These are phyloP conservation scores for Cephalotes varians DNA, from an alignment of 2,888 invertebrate species.

Conservation along the genomic window DNA sequence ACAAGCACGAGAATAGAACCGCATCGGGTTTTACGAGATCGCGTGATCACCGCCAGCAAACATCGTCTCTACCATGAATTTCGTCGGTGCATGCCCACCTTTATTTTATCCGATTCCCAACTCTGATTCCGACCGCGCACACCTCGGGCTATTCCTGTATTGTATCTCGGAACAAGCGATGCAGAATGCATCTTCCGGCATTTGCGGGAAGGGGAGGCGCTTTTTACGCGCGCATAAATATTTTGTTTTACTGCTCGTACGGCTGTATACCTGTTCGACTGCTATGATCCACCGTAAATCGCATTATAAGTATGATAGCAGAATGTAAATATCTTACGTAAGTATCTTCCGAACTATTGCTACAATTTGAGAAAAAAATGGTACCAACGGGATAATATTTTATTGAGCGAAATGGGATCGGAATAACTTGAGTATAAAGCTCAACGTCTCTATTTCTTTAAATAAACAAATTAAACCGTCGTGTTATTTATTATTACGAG, in stretches of 20 bases:
- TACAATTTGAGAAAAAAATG: constrained; percentile 23
- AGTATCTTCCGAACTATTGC: constrained; percentile 7
- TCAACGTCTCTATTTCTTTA: not conserved
- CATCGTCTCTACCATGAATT: constrained; percentile 80
- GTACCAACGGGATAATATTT: not conserved
- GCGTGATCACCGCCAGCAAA: constrained; percentile 80
- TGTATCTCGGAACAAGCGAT: constrained; percentile 30
- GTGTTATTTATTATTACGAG: not conserved
- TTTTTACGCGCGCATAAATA: constrained; percentile 52
- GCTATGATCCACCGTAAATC: constrained; percentile 38
- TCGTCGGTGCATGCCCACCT: constrained; percentile 71
- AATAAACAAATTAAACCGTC: not conserved
- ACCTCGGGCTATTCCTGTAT: constrained; percentile 20
- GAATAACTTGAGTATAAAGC: not conserved
- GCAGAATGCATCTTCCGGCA: constrained; percentile 39
- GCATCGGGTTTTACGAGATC: constrained; percentile 81
- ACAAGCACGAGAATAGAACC: constrained; percentile 83
- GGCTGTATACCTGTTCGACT: constrained; percentile 11
- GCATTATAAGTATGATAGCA: constrained; percentile 32
- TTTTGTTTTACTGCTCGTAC: constrained; percentile 36
- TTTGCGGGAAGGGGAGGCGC: not conserved
- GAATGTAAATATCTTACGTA: constrained; percentile 11
- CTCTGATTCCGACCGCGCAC: constrained; percentile 61
- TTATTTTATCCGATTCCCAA: constrained; percentile 67
- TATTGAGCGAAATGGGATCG: not conserved